Conservation (phyloP, 1,140 invertebrate species). For the Drosophila rufa region DNA sequence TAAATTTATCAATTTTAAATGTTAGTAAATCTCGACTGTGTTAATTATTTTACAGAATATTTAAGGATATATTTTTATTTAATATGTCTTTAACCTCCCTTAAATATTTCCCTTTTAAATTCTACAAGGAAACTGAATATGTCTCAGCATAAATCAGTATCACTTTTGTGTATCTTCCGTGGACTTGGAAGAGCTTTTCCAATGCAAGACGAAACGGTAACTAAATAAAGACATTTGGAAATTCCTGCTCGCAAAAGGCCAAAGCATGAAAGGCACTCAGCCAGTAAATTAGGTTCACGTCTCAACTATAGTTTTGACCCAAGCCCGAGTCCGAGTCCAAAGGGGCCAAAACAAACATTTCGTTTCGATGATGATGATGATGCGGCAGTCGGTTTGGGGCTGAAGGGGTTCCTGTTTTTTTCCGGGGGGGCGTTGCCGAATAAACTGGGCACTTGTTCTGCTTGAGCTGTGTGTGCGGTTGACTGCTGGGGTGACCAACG, state of each 20-base stretch:
- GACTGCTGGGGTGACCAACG: constrained; percentile 54
- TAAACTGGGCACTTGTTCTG: constrained; percentile 76
- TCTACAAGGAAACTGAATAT: no score
- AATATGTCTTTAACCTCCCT: no score
- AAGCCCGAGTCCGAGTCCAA: constrained; percentile 32
- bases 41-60: not conserved
- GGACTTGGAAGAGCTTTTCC: not conserved
- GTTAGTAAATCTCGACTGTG: not conserved
- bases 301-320: constrained; percentile 76
- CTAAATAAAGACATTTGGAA: constrained; percentile 76
- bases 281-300: constrained; percentile 83
- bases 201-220: constrained; percentile 45
- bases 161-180: not conserved
- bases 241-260: constrained; percentile 34
- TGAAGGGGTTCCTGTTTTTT: not conserved
- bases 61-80: not conserved
- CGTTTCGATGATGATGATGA: constrained; percentile 43
- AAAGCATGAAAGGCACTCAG: constrained; percentile 77
- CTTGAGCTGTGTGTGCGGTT: constrained; percentile 61
- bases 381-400: not conserved
- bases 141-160: not conserved
- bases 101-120: not conserved
- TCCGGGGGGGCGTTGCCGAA: constrained; percentile 39
- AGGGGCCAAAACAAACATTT: constrained; percentile 72
- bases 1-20: no score